Conservation (phyloP, 92 coral and sea anemone genomes). For the Porites cylindrica region DNA sequence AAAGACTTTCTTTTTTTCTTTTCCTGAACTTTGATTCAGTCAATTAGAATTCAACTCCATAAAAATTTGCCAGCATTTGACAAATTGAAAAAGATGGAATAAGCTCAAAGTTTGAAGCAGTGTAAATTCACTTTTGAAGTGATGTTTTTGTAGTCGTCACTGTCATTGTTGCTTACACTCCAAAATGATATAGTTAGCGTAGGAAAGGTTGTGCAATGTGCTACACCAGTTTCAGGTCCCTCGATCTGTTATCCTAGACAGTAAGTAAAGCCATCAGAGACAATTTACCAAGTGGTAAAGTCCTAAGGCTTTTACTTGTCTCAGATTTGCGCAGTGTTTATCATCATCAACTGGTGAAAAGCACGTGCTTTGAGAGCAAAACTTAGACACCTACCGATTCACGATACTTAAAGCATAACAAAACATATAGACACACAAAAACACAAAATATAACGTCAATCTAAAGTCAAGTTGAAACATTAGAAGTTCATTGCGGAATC, state of each 20-base stretch:
- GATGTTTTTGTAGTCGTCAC: too few relatives aligned
- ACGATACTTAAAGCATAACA: background rate
- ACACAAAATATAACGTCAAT: background rate
- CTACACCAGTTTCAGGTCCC: constrained; percentile 76
- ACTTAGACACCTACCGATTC: background rate
- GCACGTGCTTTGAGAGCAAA: constrained; percentile 2
- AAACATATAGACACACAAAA: background rate
- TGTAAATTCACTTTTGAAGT: too few relatives aligned
- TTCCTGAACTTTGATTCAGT: too few relatives aligned
- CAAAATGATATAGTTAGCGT: background rate
- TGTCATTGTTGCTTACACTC: background rate
- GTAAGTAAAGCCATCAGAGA: constrained; percentile 12
- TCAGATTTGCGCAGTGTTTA: constrained; percentile 99
- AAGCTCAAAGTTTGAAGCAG: too few relatives aligned
- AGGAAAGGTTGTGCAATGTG: background rate
- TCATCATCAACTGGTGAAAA: constrained; percentile 90
- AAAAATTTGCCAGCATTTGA: too few relatives aligned
- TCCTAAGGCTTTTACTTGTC: constrained; percentile 28
- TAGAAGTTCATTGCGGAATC: too few relatives aligned
- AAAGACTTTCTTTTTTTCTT: too few relatives aligned
- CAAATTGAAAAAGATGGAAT: too few relatives aligned
- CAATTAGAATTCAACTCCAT: too few relatives aligned
- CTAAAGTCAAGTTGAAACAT: background rate
- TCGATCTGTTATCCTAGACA: constrained; percentile 67
- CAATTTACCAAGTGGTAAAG: background rate